Evolutionary conservation across 1,140 invertebrate species (phyloP).

Genomic region (Neocloeon triangulifer): DNA sequence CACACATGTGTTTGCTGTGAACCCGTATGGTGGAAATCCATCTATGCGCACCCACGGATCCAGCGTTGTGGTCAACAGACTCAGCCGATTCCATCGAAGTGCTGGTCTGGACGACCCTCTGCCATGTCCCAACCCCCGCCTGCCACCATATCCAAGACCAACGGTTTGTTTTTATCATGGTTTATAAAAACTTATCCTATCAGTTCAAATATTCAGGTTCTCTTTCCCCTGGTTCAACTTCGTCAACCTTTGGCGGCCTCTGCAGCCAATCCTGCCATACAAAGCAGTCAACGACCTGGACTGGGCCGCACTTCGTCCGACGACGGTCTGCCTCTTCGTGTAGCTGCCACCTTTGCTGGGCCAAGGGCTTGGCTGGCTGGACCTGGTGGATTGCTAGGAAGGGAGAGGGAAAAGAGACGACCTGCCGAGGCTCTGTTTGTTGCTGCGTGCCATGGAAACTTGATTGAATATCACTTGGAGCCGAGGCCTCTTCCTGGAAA

Average conservation of each 20-base stretch:
- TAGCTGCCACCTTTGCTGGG: slow-evolving; percentile 55
- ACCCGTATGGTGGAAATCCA: slow-evolving; percentile 83
- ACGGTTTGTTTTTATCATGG: too few species aligned
- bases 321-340: slow-evolving; percentile 34
- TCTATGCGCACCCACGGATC: slow-evolving; percentile 82
- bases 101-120: slow-evolving; percentile 61
- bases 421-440: slow-evolving; percentile 66
- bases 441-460: slow-evolving; percentile 64
- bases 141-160: slow-evolving; percentile 74
- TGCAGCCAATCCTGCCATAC: not conserved
- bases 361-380: slow-evolving; percentile 42
- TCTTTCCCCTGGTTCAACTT: slow-evolving; percentile 42
- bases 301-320: slow-evolving; percentile 43
- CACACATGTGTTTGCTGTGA: slow-evolving; percentile 91
- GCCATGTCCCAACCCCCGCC: slow-evolving; percentile 65
- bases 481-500: slow-evolving; percentile 48
- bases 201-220: too few species aligned
- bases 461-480: slow-evolving; percentile 80
- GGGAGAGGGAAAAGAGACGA: slow-evolving; percentile 24
- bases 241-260: slow-evolving; percentile 32
- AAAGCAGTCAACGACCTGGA: slow-evolving; percentile 22
- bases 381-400: slow-evolving; percentile 19
- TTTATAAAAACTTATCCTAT: too few species aligned
- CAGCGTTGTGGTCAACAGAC: slow-evolving; percentile 78
- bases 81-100: slow-evolving; percentile 85